Evolutionary conservation across 2,888 invertebrate species (phyloP).

Genomic region (Stictocephala bisonia): DNA sequence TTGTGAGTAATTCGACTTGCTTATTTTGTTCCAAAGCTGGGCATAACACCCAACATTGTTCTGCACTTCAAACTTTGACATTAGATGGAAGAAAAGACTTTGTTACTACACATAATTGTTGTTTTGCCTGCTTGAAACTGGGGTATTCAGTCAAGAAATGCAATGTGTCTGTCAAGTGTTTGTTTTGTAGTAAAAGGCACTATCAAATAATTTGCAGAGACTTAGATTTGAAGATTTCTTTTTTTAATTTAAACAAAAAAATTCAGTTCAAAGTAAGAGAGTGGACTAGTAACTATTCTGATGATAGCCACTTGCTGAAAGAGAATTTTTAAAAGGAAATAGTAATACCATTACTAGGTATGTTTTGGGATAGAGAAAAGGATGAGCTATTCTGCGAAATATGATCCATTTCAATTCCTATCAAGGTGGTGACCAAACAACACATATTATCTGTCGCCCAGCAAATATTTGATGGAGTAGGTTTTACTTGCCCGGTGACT

Average conservation of each 20-base stretch:
- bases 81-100: conserved; percentile 48
- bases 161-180: no score
- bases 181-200: conserved; percentile 48
- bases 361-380: conserved; percentile 46
- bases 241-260: conserved; percentile 11
- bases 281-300: conserved; percentile 25
- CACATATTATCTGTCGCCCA: conserved; percentile 51
- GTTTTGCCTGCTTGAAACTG: conserved; percentile 56
- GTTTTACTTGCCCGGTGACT: conserved; percentile 52
- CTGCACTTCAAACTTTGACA: conserved; percentile 54
- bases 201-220: conserved; percentile 19
- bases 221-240: no score
- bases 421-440: conserved; percentile 27
- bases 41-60: conserved; percentile 51
- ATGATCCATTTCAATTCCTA: neutral
- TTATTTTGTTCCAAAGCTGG: conserved; percentile 56
- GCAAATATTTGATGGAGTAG: conserved; percentile 56
- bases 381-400: conserved; percentile 32
- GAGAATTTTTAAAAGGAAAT: no score
- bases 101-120: conserved; percentile 53
- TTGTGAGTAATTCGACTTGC: conserved; percentile 49
- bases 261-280: conserved; percentile 47
- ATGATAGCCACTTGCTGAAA: neutral
- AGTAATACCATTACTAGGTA: neutral
- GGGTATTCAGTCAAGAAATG: conserved; percentile 3